Base-by-base conservation (phyloP, 2,113 vertebrate species). In the Dicaeum eximium region DNA sequence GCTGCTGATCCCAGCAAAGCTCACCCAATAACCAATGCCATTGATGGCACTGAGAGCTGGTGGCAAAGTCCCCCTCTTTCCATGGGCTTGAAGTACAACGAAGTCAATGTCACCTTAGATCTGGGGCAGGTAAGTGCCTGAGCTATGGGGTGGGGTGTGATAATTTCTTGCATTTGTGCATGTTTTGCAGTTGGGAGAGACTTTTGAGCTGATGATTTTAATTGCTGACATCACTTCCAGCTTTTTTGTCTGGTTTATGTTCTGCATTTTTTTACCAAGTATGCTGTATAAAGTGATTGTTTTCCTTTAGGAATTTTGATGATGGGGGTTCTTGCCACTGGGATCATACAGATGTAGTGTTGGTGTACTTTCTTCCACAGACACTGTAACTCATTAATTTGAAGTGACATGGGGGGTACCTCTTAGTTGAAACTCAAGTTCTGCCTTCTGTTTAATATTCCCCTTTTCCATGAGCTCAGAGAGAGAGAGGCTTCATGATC, bases 11-110 rank as follows among this genome's bases (percentile, higher is more conserved):
- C 98, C 40, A 97, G 93, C 90, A 99, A 98, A 97, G 98, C 99
- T 51, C 98, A 99, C 88, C 98, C 99, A 0, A 94, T 98, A 71
- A 98, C 96, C 79, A 98, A 98, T 2, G 99, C 99, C 8, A 97
- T 99, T 6, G 99, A 99, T 22, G 99, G 99, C 83, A 99, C 99
- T 0, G 99, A 99, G 80, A 97, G 98, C 25, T 99, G 99, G 99
- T 99, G 99, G 99, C 99, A 99, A 85, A 99, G 99, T 80, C 99
- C 99, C 6, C 98, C 99, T 88, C 98, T 99, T 23, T 99, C 99
- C n/a, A 96, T 97, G 48, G 99, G 99, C 40, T 60, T 93, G 40
- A 96, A 69, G 66, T 99, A 99, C 98, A 99, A 99, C 0, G 91
- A 98, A 92, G 98, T 99, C 92, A 99, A 99, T 35, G 97, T 99